Base-by-base conservation (phyloP, 1,140 invertebrate species). In the Drosophila cardini region DNA sequence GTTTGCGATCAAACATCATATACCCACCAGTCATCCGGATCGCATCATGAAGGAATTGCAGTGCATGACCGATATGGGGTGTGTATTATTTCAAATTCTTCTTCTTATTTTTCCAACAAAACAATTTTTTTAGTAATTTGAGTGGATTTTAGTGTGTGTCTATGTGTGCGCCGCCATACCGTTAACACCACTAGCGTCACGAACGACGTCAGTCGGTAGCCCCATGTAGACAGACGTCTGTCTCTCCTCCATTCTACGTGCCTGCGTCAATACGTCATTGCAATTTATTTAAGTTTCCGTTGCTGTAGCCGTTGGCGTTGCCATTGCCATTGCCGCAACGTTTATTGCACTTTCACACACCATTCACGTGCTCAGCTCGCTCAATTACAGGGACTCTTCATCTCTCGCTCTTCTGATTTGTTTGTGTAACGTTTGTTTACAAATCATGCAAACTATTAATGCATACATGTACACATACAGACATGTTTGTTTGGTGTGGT, bases 1-100 rank as follows among this genome's bases (percentile, higher is more conserved):
- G 89, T 97, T 96, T 93, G 96, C 96, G 1, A 93, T 97, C 18
- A 97, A 97, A 91, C 95, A 97, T 91, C 94, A 97, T 30, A 95
- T 97, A 71, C 96, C 96, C 8, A 97, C 96, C 40, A 96, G 95
- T 76, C 96, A 96, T 91, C 96, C 96, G 3, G 94, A 94, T 40
- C 93, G 96, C 42, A 95, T 97, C 70, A 94, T 95, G 91, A 95
- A 95, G 79, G 97, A 97, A 93, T 92, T 97, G 32, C 93, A 94
- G 74, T 97, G 96, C 90, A 93, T 98, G 56, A 94, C 95, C 73
- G 94, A 96, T 67, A 96, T 98, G 81, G 97, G 97, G 90, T 91
- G 83, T 96, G 90, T 86, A 2, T 18, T 32, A 46, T 18, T 52
- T 52, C 26, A 38, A 53, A 36, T 36, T 2, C 30, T 36, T 9